phyloP scores from a whole-genome alignment of 2,888 invertebrate genomes.

The Ditylenchus weischeri region DNA sequence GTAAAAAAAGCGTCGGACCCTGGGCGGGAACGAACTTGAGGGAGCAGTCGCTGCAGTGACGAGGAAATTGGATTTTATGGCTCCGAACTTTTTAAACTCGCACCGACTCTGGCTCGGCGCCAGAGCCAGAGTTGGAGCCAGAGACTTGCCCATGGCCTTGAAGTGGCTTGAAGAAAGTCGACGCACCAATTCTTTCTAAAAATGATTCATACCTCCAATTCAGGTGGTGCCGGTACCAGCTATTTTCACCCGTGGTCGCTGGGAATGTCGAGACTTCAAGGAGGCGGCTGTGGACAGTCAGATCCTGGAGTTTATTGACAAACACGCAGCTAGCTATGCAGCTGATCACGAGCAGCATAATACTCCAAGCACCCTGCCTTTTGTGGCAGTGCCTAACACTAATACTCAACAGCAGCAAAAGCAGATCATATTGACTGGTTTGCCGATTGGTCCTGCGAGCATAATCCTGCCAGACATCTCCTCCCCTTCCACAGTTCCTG shows the following conservation, averaged over 20 bases:
- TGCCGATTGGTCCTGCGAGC: neutral
- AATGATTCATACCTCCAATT: constrained; percentile 6
- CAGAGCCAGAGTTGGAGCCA: too few species aligned
- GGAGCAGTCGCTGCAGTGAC: too few species aligned
- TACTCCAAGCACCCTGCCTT: constrained; percentile 6
- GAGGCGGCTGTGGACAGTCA: constrained; percentile 17
- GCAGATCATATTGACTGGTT: neutral
- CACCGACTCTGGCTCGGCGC: too few species aligned
- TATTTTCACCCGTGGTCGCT: constrained; percentile 52
- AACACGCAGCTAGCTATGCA: neutral
- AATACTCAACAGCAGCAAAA: neutral
- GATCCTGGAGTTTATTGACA: constrained; percentile 14
- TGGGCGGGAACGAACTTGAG: too few species aligned
- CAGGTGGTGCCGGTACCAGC: constrained; percentile 54
- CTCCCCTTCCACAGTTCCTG: constrained; percentile 14
- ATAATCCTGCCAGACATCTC: constrained; percentile 14
- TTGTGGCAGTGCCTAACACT: neutral
- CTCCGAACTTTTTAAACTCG: too few species aligned
- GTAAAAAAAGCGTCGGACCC: too few species aligned
- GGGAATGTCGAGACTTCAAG: constrained; percentile 46
- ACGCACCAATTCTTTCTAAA: neutral
- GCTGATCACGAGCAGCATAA: constrained; percentile 1
- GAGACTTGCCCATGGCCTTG: too few species aligned
- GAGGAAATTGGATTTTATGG: too few species aligned
- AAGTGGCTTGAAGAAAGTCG: too few species aligned